Evolutionary conservation across 2,888 invertebrate genomes (phyloP).

Genomic region (Pocota personata): DNA sequence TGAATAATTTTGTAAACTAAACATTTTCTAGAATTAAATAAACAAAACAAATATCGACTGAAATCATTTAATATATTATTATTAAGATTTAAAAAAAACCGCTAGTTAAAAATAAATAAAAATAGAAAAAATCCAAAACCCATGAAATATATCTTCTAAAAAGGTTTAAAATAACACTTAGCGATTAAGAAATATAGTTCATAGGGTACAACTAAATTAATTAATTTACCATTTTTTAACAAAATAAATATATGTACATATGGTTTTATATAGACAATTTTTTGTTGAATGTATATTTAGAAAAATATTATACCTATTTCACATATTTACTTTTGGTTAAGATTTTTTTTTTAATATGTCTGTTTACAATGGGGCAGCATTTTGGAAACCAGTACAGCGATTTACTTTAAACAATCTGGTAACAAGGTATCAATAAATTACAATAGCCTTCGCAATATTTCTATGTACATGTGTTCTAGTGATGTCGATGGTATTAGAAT

Average conservation of each 20-base stretch:
- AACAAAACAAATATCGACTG: constrained; percentile 59
- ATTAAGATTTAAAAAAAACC: constrained; percentile 1
- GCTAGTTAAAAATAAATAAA: background rate
- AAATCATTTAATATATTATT: constrained; percentile 52
- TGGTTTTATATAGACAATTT: background rate
- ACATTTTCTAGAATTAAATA: constrained; percentile 9
- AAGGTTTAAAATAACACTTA: constrained; percentile 2
- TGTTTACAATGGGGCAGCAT: background rate
- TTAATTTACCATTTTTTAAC: background rate
- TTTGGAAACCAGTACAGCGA: background rate
- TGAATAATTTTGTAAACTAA: constrained; percentile 46
- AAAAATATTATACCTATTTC: background rate
- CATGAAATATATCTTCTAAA: constrained; percentile 29
- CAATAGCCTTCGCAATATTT: too few relatives aligned
- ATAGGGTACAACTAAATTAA: background rate
- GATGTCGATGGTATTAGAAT: too few relatives aligned
- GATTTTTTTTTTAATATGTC: background rate
- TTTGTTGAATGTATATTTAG: background rate
- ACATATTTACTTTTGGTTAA: background rate
- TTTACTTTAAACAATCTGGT: too few relatives aligned
- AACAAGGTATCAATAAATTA: too few relatives aligned
- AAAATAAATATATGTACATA: background rate
- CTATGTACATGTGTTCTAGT: too few relatives aligned
- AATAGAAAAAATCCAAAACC: background rate
- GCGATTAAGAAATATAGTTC: background rate